Conservation (phyloP, 2,113 vertebrate genomes). For the Monopterus albus region DNA sequence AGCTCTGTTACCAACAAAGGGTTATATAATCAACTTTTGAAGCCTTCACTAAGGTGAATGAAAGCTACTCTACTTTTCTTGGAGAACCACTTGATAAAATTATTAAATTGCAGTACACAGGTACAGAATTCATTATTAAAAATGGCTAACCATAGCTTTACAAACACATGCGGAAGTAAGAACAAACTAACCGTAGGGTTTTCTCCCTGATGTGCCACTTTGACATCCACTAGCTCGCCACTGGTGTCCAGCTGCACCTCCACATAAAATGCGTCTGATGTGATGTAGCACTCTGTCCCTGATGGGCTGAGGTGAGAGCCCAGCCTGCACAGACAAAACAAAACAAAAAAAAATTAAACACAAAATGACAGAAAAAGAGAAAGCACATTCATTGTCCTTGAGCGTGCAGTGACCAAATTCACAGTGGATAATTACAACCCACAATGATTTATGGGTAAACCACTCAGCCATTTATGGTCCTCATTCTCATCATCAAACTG, state of each 20-base stretch:
- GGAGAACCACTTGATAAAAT: neutral
- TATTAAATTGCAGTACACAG: neutral
- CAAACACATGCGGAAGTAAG: neutral
- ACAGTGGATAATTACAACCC: neutral
- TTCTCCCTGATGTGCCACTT: constrained; percentile 98
- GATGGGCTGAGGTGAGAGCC: constrained; percentile 95
- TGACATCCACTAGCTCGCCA: constrained; percentile 95
- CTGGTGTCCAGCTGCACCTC: constrained; percentile 93
- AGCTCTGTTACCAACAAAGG: constrained; percentile 85
- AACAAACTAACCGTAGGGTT: constrained; percentile 90
- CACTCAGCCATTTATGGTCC: neutral
- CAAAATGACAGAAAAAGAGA: neutral
- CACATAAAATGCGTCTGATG: constrained; percentile 99
- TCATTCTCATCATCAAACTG: neutral
- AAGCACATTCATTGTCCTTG: neutral
- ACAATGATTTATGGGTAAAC: neutral
- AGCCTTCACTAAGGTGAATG: too few relatives aligned
- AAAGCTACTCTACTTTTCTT: neutral
- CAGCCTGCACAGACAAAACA: constrained; percentile 80
- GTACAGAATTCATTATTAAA: neutral
- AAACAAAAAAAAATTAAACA: neutral
- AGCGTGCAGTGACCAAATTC: neutral
- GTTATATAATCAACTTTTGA: neutral
- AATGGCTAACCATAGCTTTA: neutral
- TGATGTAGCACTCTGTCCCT: constrained; percentile 98